Percentiles rank a stretch among this genome's conserved stretches.
phyloP scores from a whole-genome alignment of 2,888 invertebrate species.

The Kryphioiulus occultus region DNA sequence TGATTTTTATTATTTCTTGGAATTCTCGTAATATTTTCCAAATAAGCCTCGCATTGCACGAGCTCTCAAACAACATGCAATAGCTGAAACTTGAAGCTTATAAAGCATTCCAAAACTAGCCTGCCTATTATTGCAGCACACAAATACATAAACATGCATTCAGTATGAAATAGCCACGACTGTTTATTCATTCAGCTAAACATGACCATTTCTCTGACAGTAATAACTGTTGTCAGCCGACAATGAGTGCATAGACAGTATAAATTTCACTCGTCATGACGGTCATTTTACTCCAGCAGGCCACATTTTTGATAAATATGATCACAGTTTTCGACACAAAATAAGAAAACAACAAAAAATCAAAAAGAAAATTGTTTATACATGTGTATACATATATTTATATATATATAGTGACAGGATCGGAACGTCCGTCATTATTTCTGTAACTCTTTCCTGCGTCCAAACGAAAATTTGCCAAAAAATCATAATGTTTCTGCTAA shows the following conservation, averaged over 20 bases:
- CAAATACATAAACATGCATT: no score
- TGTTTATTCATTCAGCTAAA: not conserved
- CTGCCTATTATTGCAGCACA: no score
- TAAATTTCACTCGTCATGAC: not conserved
- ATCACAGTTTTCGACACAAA: conserved; percentile 18
- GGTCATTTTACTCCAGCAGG: not conserved
- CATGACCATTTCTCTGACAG: not conserved
- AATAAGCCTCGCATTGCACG: no score
- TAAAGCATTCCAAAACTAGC: no score
- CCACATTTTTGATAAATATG: not conserved
- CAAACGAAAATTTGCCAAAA: not conserved
- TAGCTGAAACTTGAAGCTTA: no score
- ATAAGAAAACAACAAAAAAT: not conserved
- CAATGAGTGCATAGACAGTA: not conserved
- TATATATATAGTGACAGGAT: conserved; percentile 28
- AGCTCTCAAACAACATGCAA: no score
- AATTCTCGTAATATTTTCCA: no score
- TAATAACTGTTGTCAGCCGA: not conserved
- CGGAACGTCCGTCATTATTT: conserved; percentile 1
- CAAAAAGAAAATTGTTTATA: conserved; percentile 33
- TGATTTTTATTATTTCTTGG: no score
- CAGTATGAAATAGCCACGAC: not conserved
- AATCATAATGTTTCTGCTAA: conserved; percentile 7
- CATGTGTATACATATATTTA: conserved; percentile 31
- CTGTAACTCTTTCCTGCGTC: not conserved